Percentiles rank a stretch among this genome's conserved stretches.
Evolutionary conservation across 2,113 vertebrate species (phyloP).

Genomic region (Orycteropus afer): DNA sequence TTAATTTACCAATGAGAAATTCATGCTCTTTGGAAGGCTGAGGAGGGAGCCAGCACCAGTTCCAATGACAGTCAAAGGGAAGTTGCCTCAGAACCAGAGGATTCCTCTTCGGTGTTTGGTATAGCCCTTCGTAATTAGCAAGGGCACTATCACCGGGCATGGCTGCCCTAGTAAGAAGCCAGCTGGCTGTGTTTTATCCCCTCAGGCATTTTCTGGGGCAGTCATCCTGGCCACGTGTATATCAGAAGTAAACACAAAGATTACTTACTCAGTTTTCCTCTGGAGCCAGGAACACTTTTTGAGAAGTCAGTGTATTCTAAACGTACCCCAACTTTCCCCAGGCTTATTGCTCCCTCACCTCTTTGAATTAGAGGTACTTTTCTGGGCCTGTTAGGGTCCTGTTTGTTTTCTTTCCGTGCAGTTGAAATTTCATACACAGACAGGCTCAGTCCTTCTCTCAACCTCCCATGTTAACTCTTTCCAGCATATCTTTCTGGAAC

Average conservation of each 20-base stretch:
- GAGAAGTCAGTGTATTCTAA: constrained; percentile 26
- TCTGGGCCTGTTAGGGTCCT: not conserved
- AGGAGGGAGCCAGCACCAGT: constrained; percentile 45
- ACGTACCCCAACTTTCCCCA: not conserved
- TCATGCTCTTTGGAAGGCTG: constrained; percentile 59
- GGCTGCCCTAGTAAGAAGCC: not conserved
- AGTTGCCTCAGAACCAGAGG: constrained; percentile 32
- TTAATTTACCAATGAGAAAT: constrained; percentile 65
- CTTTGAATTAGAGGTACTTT: not conserved
- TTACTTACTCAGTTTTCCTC: not conserved
- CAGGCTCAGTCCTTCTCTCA: not conserved
- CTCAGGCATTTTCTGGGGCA: constrained; percentile 33
- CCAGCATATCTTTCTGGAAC: not conserved
- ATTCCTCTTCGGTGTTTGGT: constrained; percentile 17
- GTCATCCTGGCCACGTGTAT: constrained; percentile 24
- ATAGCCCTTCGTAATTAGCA: constrained; percentile 34
- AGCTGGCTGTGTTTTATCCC: not conserved
- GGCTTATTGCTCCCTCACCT: not conserved
- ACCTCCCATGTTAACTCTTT: not conserved
- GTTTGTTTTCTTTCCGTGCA: not conserved
- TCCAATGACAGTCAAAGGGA: constrained; percentile 22
- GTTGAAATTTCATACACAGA: not conserved
- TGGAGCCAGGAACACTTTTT: not conserved
- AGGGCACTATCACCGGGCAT: constrained; percentile 41
- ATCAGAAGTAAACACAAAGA: constrained; percentile 2